phyloP scores from a whole-genome alignment of 2,888 invertebrate species.

The Neoaliturus tenellus region DNA sequence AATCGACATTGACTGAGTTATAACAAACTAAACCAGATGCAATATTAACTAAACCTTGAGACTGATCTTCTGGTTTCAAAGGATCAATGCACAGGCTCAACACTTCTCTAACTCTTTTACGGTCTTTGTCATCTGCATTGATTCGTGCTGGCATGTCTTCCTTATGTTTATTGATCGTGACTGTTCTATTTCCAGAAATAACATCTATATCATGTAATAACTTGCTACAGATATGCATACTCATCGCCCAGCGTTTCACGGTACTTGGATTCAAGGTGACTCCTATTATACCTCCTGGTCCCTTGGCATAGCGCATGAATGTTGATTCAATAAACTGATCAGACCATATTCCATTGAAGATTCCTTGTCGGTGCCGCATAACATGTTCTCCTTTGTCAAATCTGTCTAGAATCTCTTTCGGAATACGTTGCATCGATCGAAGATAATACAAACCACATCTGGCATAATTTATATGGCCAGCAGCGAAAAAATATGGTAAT shows the following conservation, averaged over 20 bases:
- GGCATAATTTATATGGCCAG: slow-evolving; percentile 2
- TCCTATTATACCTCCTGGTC: slow-evolving; percentile 14
- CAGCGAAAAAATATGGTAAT: not conserved
- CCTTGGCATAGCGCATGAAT: not conserved
- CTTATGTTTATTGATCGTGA: slow-evolving; percentile 7
- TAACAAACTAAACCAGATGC: not conserved
- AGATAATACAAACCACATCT: not conserved
- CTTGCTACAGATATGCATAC: not conserved
- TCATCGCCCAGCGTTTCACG: not conserved
- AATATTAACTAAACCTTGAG: slow-evolving; percentile 5
- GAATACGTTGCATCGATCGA: not conserved
- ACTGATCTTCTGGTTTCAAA: not conserved
- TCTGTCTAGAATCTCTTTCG: not conserved
- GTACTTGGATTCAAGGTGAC: not conserved
- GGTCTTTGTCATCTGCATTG: not conserved
- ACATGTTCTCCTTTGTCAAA: not conserved
- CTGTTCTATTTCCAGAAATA: slow-evolving; percentile 22
- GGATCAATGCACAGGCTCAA: not conserved
- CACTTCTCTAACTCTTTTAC: not conserved
- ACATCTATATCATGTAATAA: slow-evolving; percentile 14
- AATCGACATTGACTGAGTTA: not conserved
- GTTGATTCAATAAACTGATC: slow-evolving; percentile 10
- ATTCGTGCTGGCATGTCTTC: not conserved
- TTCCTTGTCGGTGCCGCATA: not conserved
- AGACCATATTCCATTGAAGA: slow-evolving; percentile 7